Conservation (phyloP, 2,888 invertebrate genomes). For the Neuroscelio doddi region DNA sequence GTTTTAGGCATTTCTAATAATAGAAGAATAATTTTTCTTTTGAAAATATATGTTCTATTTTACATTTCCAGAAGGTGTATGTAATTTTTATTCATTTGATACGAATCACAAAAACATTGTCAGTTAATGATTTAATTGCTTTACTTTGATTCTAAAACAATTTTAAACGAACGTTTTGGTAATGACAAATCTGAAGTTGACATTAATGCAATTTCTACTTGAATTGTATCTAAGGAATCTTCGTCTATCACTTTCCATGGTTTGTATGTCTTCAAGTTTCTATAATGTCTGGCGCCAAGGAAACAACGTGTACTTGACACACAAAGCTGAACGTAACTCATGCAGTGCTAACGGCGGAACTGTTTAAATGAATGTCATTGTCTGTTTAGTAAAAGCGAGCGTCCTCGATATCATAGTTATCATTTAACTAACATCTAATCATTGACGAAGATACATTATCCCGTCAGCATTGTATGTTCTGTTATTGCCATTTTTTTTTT, state of each 20-base stretch:
- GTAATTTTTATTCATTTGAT: too few species aligned
- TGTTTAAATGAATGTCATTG: constrained; percentile 34
- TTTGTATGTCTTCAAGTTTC: constrained; percentile 2
- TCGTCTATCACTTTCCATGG: too few species aligned
- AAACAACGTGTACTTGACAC: constrained; percentile 34
- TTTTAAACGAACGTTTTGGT: neutral
- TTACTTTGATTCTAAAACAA: too few species aligned
- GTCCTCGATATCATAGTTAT: constrained; percentile 48
- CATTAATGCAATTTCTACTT: constrained; percentile 11
- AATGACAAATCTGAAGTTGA: constrained; percentile 7
- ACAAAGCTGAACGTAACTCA: constrained; percentile 23
- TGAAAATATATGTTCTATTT: too few species aligned
- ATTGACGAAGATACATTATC: constrained; percentile 64
- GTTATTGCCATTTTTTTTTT: constrained; percentile 14
- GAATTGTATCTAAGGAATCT: constrained; percentile 8
- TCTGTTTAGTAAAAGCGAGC: constrained; percentile 19
- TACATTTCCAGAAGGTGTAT: too few species aligned
- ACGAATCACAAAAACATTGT: too few species aligned
- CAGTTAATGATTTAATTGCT: too few species aligned
- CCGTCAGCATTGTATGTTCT: constrained; percentile 49
- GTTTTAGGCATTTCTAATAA: too few species aligned
- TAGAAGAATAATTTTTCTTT: too few species aligned
- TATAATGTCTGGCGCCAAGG: constrained; percentile 27
- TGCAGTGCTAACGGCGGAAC: constrained; percentile 5
- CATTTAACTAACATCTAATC: constrained; percentile 62